Evolutionary conservation across 2,113 vertebrate species (phyloP), one percentile per base, ranked within the genome.

Genomic region (Grantiella picta): DNA sequence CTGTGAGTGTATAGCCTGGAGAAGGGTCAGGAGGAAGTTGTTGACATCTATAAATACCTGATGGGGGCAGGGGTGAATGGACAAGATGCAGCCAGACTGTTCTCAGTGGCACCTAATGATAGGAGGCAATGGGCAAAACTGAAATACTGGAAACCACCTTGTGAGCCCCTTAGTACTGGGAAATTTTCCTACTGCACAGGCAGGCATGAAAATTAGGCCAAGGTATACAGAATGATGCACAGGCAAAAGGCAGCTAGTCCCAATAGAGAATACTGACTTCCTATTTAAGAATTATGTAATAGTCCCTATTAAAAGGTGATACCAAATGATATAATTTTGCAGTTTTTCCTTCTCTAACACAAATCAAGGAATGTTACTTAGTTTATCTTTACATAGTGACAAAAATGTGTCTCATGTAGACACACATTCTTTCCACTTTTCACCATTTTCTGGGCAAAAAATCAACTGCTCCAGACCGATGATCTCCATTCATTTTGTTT

Each of bases 11-110:
- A n/a, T 21, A 72, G 29, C 22, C 17, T 68, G 23, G 5, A 49
- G 19, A 52, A 59, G 4, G 27, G 10, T 75, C 72, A 84, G 27
- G 4, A 49, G 35, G 36, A 53, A 20, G 4, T 69, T 65, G n/a
- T 5, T 60, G 25, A 36, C 12, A 4, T 42, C 7, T 53, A 2
- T 31, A 44, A 89, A 23, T 10, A 59, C 20, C 47, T 65, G 52
- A 40, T 0, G 1, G 10, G 6, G 7, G 24, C 14, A 76, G 14
- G 5, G 2, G 6, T 53, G 17, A 64, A 40, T 8, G 75, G n/a
- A 60, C 11, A 61, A 42, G 42, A 52, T 12, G 5, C 9, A 86
- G 17, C 3, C 57, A 75, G 22, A 28, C 3, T 50, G 15, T 60
- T 49, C 44, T 65, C n/a, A 54, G 52, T 25, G n/a, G 15, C 23